Percentiles rank a stretch among this genome's conserved stretches.
Conservation (phyloP, 2,888 invertebrate genomes). For the Parochlus steinenii region DNA sequence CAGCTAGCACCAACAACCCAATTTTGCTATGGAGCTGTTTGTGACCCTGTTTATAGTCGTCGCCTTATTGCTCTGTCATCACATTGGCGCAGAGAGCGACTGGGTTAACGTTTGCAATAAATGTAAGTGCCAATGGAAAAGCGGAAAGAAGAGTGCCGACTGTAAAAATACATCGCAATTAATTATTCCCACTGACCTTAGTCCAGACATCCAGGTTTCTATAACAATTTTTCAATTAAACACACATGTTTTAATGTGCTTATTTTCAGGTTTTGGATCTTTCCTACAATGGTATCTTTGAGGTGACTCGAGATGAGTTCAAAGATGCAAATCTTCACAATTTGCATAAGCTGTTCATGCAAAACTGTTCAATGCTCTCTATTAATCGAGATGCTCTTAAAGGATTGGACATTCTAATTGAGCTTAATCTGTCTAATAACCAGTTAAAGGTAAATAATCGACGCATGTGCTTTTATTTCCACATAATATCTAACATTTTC, state of each 20-base stretch:
- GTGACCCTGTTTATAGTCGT: no score
- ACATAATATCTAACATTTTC: no score
- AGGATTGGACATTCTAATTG: constrained; percentile 60
- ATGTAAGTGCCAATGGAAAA: constrained; percentile 74
- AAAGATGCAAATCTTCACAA: constrained; percentile 52
- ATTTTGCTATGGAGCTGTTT: no score
- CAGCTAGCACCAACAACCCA: no score
- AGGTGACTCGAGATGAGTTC: constrained; percentile 51
- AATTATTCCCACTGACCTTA: constrained; percentile 54
- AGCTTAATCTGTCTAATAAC: constrained; percentile 67
- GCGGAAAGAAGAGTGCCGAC: constrained; percentile 69
- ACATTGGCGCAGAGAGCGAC: constrained; percentile 17
- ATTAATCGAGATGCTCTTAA: constrained; percentile 62
- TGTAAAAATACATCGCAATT: constrained; percentile 50
- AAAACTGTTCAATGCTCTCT: constrained; percentile 53
- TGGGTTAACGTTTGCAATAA: constrained; percentile 26
- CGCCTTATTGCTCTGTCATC: no score
- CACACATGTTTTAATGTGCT: background rate
- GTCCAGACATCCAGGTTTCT: constrained; percentile 46
- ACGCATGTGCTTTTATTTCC: no score
- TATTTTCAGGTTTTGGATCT: constrained; percentile 57
- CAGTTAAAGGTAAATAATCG: constrained; percentile 44
- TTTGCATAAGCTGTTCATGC: constrained; percentile 61
- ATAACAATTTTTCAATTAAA: no score
- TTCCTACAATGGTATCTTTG: constrained; percentile 48